phyloP scores from a whole-genome alignment of 1,140 invertebrate genomes.

The Drosophila funebris region DNA sequence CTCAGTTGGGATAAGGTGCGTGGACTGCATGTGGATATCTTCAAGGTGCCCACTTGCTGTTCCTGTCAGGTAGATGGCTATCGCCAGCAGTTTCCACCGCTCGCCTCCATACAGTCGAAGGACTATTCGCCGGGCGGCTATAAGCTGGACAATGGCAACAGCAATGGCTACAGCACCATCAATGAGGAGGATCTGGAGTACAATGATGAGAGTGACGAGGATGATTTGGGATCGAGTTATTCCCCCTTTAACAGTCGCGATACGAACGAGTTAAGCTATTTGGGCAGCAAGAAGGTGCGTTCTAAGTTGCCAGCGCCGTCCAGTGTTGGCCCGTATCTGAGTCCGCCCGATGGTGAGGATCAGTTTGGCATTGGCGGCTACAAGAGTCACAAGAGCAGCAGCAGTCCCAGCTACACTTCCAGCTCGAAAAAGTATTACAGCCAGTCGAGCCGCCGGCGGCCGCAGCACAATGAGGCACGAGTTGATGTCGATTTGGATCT shows the following conservation, averaged over 20 bases:
- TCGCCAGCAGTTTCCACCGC: conserved; percentile 87
- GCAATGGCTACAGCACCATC: conserved; percentile 70
- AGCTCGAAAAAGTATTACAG: conserved; percentile 66
- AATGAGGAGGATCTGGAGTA: conserved; percentile 77
- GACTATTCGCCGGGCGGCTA: conserved; percentile 60
- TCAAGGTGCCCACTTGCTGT: conserved; percentile 93
- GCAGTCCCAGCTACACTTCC: conserved; percentile 10
- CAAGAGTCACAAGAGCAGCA: conserved; percentile 41
- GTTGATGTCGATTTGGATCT: conserved; percentile 72
- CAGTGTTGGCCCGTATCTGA: conserved; percentile 74
- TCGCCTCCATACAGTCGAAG: conserved; percentile 62
- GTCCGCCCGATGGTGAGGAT: conserved; percentile 69
- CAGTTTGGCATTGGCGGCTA: conserved; percentile 42
- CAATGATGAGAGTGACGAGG: conserved; percentile 75
- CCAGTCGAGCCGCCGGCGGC: conserved; percentile 56
- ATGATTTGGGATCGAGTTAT: conserved; percentile 63
- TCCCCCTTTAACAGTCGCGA: conserved; percentile 48
- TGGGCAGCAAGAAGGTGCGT: conserved; percentile 68
- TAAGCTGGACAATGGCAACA: conserved; percentile 31
- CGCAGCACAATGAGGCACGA: conserved; percentile 62
- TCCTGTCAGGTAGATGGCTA: conserved; percentile 92
- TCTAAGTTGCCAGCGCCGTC: conserved; percentile 61
- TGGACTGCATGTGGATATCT: conserved; percentile 94
- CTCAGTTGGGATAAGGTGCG: conserved; percentile 92
- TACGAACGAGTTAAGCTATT: conserved; percentile 63